These are phyloP conservation scores for Elgaria multicarinata DNA, from an alignment of 2,113 vertebrate species.

Conservation along the genomic window DNA sequence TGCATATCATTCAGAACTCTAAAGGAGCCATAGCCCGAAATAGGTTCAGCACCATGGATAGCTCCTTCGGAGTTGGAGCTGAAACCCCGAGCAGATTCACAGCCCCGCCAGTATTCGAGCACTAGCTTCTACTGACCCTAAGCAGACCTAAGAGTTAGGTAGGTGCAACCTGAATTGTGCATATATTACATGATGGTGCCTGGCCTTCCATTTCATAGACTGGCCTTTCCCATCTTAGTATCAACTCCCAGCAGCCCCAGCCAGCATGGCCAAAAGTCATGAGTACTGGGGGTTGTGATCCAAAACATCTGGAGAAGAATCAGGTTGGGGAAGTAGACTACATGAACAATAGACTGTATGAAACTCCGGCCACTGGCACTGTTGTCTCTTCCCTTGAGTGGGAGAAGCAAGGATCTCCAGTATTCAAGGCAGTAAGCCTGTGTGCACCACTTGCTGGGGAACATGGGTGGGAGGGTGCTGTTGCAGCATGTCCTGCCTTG, in stretches of 20 bases:
- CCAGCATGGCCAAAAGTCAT: neutral
- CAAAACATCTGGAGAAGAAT: neutral
- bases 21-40: too few relatives aligned
- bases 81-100: too few relatives aligned
- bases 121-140: too few relatives aligned
- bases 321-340: neutral
- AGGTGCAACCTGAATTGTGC: neutral
- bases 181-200: neutral
- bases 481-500: too few relatives aligned
- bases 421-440: too few relatives aligned
- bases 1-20: too few relatives aligned
- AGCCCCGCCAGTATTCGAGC: too few relatives aligned
- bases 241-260: neutral
- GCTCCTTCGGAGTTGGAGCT: too few relatives aligned
- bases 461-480: too few relatives aligned
- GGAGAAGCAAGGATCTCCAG: slow-evolving; percentile 9
- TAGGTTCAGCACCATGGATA: too few relatives aligned
- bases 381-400: neutral
- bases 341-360: neutral
- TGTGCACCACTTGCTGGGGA: too few relatives aligned
- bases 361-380: neutral
- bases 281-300: neutral
- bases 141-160: neutral
- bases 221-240: too few relatives aligned
- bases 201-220: neutral